Evolutionary conservation across 1,140 invertebrate species (phyloP).

Genomic region (Streblospio benedicti): DNA sequence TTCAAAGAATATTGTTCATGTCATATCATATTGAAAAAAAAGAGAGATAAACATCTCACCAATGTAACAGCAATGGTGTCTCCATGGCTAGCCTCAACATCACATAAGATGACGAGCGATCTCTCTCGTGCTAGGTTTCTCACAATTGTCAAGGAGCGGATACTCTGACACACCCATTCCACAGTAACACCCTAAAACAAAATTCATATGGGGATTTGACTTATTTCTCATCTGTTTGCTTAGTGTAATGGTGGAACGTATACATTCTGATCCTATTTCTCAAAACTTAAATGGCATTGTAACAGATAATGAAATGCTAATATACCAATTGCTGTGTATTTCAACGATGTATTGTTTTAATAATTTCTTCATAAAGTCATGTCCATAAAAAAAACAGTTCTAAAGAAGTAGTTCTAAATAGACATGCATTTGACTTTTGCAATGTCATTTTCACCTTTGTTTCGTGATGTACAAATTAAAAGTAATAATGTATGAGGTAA

Average conservation of each 20-base stretch:
- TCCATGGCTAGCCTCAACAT: conserved; percentile 65
- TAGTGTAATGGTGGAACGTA: not conserved
- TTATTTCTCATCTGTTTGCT: not conserved
- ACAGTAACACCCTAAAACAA: conserved; percentile 58
- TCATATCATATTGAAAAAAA: too few species aligned
- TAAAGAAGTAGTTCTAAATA: too few species aligned
- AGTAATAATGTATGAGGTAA: too few species aligned
- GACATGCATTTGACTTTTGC: too few species aligned
- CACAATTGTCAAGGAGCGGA: conserved; percentile 49
- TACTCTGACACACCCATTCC: conserved; percentile 59
- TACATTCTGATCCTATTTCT: not conserved
- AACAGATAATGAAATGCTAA: not conserved
- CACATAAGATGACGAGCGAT: conserved; percentile 58
- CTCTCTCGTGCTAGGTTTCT: conserved; percentile 26
- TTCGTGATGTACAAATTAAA: too few species aligned
- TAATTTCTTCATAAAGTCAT: too few species aligned
- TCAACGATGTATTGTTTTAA: not conserved
- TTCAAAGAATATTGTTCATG: too few species aligned
- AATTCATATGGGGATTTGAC: not conserved
- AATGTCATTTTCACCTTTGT: too few species aligned
- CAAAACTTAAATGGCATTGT: not conserved
- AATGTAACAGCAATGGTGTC: conserved; percentile 80
- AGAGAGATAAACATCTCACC: too few species aligned
- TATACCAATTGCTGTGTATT: not conserved
- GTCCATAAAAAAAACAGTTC: too few species aligned